Conservation (phyloP, 2,113 vertebrate species). For the Calypte anna region DNA sequence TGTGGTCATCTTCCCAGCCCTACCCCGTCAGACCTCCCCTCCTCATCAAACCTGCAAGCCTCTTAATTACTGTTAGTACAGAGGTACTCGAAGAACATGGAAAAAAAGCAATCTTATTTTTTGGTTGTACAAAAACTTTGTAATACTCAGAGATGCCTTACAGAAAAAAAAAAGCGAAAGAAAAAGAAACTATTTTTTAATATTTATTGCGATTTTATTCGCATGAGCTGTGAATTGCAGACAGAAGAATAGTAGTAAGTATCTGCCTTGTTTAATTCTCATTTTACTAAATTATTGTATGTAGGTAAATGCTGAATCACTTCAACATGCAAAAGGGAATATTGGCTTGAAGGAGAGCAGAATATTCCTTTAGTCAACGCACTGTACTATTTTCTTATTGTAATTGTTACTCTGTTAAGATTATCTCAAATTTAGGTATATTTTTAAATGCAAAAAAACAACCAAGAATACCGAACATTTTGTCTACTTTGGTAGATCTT, state of each 20-base stretch:
- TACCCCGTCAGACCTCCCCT: not conserved
- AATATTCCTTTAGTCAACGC: slow-evolving; percentile 78
- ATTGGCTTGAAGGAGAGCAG: slow-evolving; percentile 64
- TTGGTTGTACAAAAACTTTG: slow-evolving; percentile 72
- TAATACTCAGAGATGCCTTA: slow-evolving; percentile 80
- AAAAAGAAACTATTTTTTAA: slow-evolving; percentile 67
- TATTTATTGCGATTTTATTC: slow-evolving; percentile 75
- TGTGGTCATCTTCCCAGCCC: not conserved
- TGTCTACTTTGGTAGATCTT: slow-evolving; percentile 75
- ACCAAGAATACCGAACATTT: slow-evolving; percentile 72
- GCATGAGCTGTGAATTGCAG: slow-evolving; percentile 73
- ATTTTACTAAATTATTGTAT: slow-evolving; percentile 74
- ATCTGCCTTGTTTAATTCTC: slow-evolving; percentile 68
- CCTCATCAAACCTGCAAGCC: slow-evolving; percentile 11
- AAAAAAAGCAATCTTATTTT: slow-evolving; percentile 62
- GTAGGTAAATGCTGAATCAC: slow-evolving; percentile 74
- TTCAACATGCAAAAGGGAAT: slow-evolving; percentile 79
- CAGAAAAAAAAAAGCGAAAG: not conserved
- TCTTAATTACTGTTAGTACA: slow-evolving; percentile 17
- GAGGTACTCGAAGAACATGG: slow-evolving; percentile 55
- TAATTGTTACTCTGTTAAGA: slow-evolving; percentile 81
- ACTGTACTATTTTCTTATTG: slow-evolving; percentile 83
- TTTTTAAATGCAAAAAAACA: slow-evolving; percentile 71
- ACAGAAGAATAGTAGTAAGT: slow-evolving; percentile 59
- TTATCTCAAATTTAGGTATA: slow-evolving; percentile 80